Conservation (phyloP, 30 jellyfish, hydroid and myxozoan species). For the Rhopilema esculentum region DNA sequence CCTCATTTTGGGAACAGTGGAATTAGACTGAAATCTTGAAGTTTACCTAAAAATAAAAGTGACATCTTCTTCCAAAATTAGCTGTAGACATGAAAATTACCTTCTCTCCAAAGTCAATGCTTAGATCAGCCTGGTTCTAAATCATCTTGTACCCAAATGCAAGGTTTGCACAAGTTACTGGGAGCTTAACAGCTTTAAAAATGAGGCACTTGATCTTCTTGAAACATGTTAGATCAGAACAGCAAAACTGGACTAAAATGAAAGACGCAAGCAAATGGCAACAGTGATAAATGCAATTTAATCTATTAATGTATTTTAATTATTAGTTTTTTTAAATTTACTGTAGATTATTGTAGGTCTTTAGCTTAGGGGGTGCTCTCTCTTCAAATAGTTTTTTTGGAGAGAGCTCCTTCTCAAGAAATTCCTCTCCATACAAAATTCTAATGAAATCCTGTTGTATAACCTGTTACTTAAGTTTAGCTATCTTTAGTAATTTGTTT, state of each 20-base stretch:
- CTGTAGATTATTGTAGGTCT: too few relatives aligned
- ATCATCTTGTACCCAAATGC: neutral
- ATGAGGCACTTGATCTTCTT: neutral
- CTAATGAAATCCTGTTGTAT: conserved; percentile 2
- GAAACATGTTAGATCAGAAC: neutral
- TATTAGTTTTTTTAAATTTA: too few relatives aligned
- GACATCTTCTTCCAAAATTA: neutral
- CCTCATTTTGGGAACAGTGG: too few relatives aligned
- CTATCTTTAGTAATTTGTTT: neutral
- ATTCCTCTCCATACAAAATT: conserved; percentile 13
- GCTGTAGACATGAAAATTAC: neutral
- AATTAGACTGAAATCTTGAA: too few relatives aligned
- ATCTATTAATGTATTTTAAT: too few relatives aligned
- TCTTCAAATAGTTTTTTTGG: neutral
- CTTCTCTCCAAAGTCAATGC: neutral
- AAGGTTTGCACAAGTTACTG: neutral
- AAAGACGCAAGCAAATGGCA: too few relatives aligned
- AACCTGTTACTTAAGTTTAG: neutral
- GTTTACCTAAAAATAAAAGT: too few relatives aligned
- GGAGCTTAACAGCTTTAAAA: neutral
- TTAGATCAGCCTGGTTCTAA: neutral
- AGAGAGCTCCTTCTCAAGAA: neutral
- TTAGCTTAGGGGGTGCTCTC: neutral
- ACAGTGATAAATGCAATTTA: too few relatives aligned
- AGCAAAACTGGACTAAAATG: neutral